Percentiles rank a stretch among this genome's conserved stretches.
phyloP scores from a whole-genome alignment of 1,140 invertebrate species.

The Hermatobates lingyangjiaoensis region DNA sequence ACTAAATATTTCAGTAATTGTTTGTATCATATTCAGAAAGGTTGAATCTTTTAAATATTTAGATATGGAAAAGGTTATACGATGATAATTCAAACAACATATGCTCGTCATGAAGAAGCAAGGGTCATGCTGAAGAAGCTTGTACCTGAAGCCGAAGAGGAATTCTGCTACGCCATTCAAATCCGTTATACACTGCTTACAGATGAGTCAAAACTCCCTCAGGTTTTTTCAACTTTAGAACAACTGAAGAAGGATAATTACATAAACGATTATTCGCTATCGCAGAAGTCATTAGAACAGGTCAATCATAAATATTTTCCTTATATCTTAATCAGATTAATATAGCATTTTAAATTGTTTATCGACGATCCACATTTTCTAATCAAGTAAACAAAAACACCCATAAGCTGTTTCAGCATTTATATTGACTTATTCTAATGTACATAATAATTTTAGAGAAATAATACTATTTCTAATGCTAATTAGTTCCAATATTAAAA shows the following conservation, averaged over 20 bases:
- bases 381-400: too few relatives aligned
- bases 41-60: neutral
- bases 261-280: constrained; percentile 37
- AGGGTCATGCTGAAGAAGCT: constrained; percentile 14
- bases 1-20: neutral
- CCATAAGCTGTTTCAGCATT: too few relatives aligned
- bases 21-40: neutral
- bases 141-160: constrained; percentile 17
- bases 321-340: too few relatives aligned
- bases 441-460: too few relatives aligned
- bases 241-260: constrained; percentile 20
- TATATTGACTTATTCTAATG: too few relatives aligned
- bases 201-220: neutral
- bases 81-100: constrained; percentile 26
- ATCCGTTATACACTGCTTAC: constrained; percentile 5
- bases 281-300: constrained; percentile 41
- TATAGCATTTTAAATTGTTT: too few relatives aligned
- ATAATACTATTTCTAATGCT: too few relatives aligned
- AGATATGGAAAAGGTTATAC: constrained; percentile 46
- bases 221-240: constrained; percentile 30
- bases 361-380: too few relatives aligned
- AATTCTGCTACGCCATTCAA: constrained; percentile 16
- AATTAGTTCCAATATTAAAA: too few relatives aligned
- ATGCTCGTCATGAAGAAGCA: constrained; percentile 15
- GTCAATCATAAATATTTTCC: too few relatives aligned